Percentiles rank a stretch among this genome's conserved stretches.
Evolutionary conservation across 2,888 invertebrate species (phyloP).

Genomic region (Euclidia mi): DNA sequence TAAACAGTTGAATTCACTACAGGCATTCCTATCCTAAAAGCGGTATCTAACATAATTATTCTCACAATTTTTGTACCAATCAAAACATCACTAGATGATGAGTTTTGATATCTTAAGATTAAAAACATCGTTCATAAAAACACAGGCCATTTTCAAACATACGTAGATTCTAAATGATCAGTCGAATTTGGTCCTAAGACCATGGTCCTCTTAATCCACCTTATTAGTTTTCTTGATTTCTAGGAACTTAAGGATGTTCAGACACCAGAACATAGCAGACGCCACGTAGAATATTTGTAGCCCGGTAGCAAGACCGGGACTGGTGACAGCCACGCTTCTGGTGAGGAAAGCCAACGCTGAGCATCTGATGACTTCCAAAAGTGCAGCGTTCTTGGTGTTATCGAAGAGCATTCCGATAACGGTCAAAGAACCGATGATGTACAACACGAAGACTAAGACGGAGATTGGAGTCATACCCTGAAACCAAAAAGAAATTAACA

Average conservation of each 20-base stretch:
- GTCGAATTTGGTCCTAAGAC: constrained; percentile 12
- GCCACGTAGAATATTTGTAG: constrained; percentile 90
- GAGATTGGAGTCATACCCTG: constrained; percentile 91
- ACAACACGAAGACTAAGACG: constrained; percentile 90
- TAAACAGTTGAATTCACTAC: too few species aligned
- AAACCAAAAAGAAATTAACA: constrained; percentile 58
- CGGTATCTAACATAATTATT: too few species aligned
- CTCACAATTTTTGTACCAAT: too few species aligned
- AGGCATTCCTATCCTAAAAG: too few species aligned
- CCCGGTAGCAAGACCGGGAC: constrained; percentile 75
- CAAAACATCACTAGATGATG: too few species aligned
- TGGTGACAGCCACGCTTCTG: constrained; percentile 78
- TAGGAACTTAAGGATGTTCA: constrained; percentile 90
- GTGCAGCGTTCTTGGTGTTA: constrained; percentile 90
- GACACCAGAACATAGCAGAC: constrained; percentile 91
- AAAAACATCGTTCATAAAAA: too few species aligned
- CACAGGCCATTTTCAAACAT: too few species aligned
- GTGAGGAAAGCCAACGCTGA: constrained; percentile 89
- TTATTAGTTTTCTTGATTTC: constrained; percentile 84
- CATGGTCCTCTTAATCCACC: constrained; percentile 27
- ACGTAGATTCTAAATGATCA: constrained; percentile 10
- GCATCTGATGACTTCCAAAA: constrained; percentile 92
- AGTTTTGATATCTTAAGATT: too few species aligned
- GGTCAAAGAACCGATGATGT: constrained; percentile 92
- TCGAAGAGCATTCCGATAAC: constrained; percentile 93